These are phyloP conservation scores for Muntiacus reevesi DNA, from an alignment of 2,113 vertebrate genomes.

Conservation along the genomic window DNA sequence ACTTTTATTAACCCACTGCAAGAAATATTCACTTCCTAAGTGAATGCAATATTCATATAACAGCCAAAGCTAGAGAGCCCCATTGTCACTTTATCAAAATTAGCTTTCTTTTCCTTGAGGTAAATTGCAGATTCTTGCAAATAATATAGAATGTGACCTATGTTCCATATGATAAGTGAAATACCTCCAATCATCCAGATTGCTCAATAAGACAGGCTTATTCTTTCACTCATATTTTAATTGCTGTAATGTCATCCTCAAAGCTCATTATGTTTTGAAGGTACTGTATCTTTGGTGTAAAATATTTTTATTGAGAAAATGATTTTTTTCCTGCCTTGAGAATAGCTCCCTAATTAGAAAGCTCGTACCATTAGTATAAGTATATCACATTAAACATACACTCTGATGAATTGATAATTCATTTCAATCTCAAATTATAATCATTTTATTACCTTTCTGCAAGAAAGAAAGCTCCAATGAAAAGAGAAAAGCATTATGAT, in stretches of 20 bases:
- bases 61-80: background rate
- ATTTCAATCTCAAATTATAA: conserved; percentile 67
- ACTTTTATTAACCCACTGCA: conserved; percentile 7
- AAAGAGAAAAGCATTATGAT: conserved; percentile 29
- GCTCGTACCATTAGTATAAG: conserved; percentile 48
- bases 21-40: conserved; percentile 12
- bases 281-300: conserved; percentile 51
- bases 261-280: conserved; percentile 67
- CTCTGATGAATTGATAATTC: conserved; percentile 70
- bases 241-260: conserved; percentile 56
- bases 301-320: conserved; percentile 74
- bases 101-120: background rate
- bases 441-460: conserved; percentile 66
- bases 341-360: conserved; percentile 75
- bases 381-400: conserved; percentile 50
- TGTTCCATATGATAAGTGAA: conserved; percentile 24
- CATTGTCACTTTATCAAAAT: conserved; percentile 56
- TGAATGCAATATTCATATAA: conserved; percentile 18
- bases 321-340: conserved; percentile 61
- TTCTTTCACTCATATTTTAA: conserved; percentile 65
- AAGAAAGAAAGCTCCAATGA: conserved; percentile 49
- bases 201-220: conserved; percentile 46
- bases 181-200: conserved; percentile 15
- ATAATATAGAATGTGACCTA: conserved; percentile 23
- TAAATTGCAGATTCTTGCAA: conserved; percentile 2